A percentile compares a stretch with the other conserved stretches of the same genome.
phyloP scores from a whole-genome alignment of 2,888 invertebrate species.

The Seira musarum region DNA sequence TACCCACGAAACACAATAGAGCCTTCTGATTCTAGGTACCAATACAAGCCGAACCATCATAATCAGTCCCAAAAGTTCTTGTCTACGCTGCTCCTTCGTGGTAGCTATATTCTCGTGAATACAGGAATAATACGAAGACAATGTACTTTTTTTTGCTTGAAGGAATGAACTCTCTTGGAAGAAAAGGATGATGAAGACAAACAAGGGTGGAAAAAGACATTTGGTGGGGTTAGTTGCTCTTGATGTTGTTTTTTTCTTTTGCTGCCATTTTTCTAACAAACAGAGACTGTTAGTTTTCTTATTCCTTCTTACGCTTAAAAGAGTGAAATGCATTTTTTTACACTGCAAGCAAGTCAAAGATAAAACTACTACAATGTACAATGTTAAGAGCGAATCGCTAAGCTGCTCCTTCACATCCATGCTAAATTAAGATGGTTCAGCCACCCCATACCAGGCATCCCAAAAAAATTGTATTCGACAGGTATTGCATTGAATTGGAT shows the following conservation, averaged over 20 bases:
- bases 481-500: too few species aligned
- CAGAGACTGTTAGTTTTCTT: neutral
- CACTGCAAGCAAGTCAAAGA: neutral
- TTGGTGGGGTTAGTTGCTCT: constrained; percentile 12
- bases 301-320: neutral
- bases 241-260: constrained; percentile 6
- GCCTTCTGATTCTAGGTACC: neutral
- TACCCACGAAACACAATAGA: neutral
- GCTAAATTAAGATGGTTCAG: too few species aligned
- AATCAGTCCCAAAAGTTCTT: neutral
- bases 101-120: neutral
- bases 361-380: neutral
- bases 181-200: constrained; percentile 38
- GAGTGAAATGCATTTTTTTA: neutral
- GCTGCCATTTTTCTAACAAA: neutral
- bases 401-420: too few species aligned
- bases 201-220: constrained; percentile 15
- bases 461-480: too few species aligned
- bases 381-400: too few species aligned
- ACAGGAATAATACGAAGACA: neutral
- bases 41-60: neutral
- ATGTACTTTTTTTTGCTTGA: constrained; percentile 40
- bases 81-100: too few species aligned
- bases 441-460: too few species aligned
- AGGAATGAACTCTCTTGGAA: constrained; percentile 43